Conservation (phyloP, 2,888 invertebrate species). For the Acanthosoma haemorrhoidale region DNA sequence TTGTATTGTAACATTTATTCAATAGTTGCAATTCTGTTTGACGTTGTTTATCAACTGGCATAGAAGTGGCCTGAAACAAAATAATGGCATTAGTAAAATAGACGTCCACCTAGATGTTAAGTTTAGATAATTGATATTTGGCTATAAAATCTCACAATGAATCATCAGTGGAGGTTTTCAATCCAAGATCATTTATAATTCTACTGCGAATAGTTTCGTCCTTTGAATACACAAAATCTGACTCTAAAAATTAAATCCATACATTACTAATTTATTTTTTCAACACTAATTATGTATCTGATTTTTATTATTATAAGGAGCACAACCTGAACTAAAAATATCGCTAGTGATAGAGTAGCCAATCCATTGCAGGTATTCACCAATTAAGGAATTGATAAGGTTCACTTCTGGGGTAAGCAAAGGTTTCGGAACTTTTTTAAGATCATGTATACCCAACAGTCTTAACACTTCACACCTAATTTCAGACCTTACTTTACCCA, state of each 20-base stretch:
- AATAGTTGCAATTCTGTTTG: neutral
- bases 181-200: slow-evolving; percentile 3
- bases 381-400: slow-evolving; percentile 59
- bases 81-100: neutral
- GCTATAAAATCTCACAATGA: neutral
- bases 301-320: too few species aligned
- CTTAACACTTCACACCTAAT: slow-evolving; percentile 33
- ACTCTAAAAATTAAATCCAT: neutral
- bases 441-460: slow-evolving; percentile 30
- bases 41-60: slow-evolving; percentile 12
- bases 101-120: neutral
- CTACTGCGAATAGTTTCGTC: neutral
- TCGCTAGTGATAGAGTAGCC: slow-evolving; percentile 61
- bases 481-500: slow-evolving; percentile 33
- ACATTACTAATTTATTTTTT: too few species aligned
- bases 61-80: slow-evolving; percentile 9
- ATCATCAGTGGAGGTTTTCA: neutral
- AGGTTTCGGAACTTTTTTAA: slow-evolving; percentile 31
- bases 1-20: too few species aligned
- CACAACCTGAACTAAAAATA: slow-evolving; percentile 51
- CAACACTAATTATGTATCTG: too few species aligned
- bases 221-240: slow-evolving; percentile 4
- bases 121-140: neutral
- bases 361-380: slow-evolving; percentile 66
- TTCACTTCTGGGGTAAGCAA: slow-evolving; percentile 31